Percentiles rank a stretch among this genome's conserved stretches.
Conservation (phyloP, 2,113 vertebrate species). For the Emydocephalus ijimae region DNA sequence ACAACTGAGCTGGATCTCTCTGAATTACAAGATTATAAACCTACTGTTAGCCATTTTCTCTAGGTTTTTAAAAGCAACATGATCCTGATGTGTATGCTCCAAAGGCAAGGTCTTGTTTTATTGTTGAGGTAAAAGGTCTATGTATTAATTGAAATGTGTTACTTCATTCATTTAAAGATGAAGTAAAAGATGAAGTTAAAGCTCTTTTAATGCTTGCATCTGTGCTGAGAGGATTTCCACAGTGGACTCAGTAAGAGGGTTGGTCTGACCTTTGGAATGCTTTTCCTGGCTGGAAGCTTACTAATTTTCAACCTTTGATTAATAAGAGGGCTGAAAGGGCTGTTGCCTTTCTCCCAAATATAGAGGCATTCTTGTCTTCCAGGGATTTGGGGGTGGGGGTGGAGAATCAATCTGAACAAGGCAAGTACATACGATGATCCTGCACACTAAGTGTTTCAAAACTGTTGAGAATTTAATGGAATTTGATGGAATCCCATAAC, state of each 20-base stretch:
- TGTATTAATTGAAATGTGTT: not conserved
- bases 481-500: not conserved
- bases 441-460: not conserved
- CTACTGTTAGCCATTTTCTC: not conserved
- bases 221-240: not conserved
- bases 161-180: constrained; percentile 18
- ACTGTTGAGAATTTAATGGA: not conserved
- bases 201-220: constrained; percentile 11
- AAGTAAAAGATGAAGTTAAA: too few species aligned
- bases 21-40: not conserved
- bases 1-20: not conserved
- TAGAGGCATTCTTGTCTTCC: not conserved
- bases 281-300: not conserved
- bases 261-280: not conserved
- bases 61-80: not conserved
- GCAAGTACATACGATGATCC: not conserved
- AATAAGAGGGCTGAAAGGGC: not conserved
- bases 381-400: not conserved
- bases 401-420: not conserved
- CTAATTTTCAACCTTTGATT: not conserved
- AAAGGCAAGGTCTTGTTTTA: not conserved
- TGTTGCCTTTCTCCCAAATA: not conserved
- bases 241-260: not conserved
- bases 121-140: not conserved
- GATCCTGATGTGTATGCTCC: not conserved